These are phyloP conservation scores for Abscondita cerata DNA, from an alignment of 2,888 invertebrate genomes.

Conservation along the genomic window DNA sequence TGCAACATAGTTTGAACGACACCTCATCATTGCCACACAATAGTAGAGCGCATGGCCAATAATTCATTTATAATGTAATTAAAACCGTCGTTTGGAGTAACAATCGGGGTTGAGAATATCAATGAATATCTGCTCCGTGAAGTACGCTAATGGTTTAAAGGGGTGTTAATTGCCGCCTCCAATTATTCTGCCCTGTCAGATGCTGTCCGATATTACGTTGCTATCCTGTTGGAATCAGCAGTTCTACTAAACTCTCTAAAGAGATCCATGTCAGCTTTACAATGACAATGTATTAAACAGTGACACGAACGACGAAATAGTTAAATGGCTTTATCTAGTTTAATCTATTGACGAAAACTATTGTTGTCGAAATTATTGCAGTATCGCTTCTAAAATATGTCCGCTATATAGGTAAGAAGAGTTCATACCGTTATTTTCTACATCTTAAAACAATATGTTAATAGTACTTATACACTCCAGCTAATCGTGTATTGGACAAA, in stretches of 20 bases:
- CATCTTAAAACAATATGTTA: no score
- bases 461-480: no score
- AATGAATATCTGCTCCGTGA: constrained; percentile 34
- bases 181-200: constrained; percentile 38
- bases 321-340: no score
- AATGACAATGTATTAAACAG: constrained; percentile 21
- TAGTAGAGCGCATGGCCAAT: constrained; percentile 19
- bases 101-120: constrained; percentile 28
- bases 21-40: neutral
- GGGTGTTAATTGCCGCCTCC: constrained; percentile 41
- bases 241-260: constrained; percentile 18
- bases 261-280: constrained; percentile 12
- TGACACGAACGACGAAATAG: no score
- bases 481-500: no score
- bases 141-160: constrained; percentile 38
- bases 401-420: no score
- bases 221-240: constrained; percentile 29
- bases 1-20: no score
- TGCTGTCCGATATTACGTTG: constrained; percentile 26
- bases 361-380: no score
- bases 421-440: no score
- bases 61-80: constrained; percentile 31
- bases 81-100: constrained; percentile 31
- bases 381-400: no score
- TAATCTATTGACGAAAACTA: no score